Percentiles rank a stretch among this genome's conserved stretches.
Conservation (phyloP, 2,888 invertebrate species). For the Pollenia griseotomentosa region DNA sequence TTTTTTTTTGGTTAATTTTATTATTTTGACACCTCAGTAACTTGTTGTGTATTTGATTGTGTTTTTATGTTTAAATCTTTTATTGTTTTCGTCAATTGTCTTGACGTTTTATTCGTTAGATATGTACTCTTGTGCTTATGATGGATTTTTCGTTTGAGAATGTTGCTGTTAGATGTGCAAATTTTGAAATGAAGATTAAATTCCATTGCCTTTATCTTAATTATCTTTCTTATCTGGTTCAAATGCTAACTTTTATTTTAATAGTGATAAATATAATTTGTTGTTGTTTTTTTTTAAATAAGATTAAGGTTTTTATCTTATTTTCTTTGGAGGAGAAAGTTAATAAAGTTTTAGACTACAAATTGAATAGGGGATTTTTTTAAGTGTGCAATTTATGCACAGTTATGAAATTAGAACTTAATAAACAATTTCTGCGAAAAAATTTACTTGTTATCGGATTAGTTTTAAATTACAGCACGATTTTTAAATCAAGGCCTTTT, state of each 20-base stretch:
- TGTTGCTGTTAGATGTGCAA: constrained; percentile 15
- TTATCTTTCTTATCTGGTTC: constrained; percentile 35
- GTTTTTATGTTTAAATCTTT: constrained; percentile 10
- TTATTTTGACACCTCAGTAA: no score
- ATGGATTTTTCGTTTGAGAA: constrained; percentile 23
- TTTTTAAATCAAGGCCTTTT: no score
- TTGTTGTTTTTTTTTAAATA: neutral
- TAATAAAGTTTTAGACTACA: no score
- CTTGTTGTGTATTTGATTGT: neutral
- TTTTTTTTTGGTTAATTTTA: neutral
- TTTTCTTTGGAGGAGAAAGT: neutral
- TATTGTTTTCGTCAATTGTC: constrained; percentile 11
- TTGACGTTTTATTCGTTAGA: constrained; percentile 15
- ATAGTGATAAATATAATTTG: constrained; percentile 29
- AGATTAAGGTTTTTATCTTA: neutral
- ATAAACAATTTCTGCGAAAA: no score
- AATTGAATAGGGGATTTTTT: no score
- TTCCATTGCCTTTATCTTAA: constrained; percentile 43
- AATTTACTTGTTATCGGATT: no score
- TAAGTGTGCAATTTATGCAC: no score
- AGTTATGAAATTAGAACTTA: no score
- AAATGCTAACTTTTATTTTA: neutral
- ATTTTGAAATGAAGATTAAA: constrained; percentile 47
- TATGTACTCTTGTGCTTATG: constrained; percentile 43
- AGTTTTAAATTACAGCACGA: no score